Evolutionary conservation across 2,797 vertebrate species (phyloP).

Genomic region (Acridotheres tristis): DNA sequence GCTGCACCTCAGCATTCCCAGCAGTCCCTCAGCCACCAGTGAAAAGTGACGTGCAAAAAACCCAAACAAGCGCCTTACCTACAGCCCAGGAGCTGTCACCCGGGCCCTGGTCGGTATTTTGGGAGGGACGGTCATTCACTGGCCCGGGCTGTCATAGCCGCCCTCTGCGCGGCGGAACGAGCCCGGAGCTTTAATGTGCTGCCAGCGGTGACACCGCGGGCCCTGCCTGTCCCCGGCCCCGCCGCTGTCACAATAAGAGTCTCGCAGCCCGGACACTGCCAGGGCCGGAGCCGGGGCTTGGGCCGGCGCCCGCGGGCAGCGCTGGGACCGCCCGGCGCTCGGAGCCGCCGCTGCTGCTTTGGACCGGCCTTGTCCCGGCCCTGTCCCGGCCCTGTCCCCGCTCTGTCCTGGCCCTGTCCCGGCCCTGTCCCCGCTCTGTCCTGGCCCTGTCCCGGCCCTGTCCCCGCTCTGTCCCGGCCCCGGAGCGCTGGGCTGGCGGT

Average conservation of each 20-base stretch:
- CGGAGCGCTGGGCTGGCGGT: neutral
- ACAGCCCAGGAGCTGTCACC: constrained; percentile 40
- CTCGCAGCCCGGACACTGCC: neutral
- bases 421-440: neutral
- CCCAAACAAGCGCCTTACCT: constrained; percentile 63
- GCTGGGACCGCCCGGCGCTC: neutral
- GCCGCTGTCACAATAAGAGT: constrained; percentile 78
- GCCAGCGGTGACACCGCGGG: constrained; percentile 74
- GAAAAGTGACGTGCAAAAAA: neutral
- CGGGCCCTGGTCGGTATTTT: constrained; percentile 25
- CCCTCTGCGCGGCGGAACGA: constrained; percentile 59
- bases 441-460: fast-evolving
- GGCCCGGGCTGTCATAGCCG: constrained; percentile 20
- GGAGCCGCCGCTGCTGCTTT: neutral
- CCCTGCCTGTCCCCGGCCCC: constrained; percentile 52
- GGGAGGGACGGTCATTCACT: constrained; percentile 50
- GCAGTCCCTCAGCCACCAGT: fast-evolving
- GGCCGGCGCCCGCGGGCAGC: neutral
- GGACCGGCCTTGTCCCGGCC: too few relatives aligned
- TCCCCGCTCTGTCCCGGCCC: fast-evolving
- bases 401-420: neutral
- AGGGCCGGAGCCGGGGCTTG: neutral
- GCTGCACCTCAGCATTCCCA: neutral
- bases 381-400: fast-evolving
- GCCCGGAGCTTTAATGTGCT: constrained; percentile 66